These are phyloP conservation scores for Crematogaster levior DNA, from an alignment of 2,888 invertebrate species.

Conservation along the genomic window DNA sequence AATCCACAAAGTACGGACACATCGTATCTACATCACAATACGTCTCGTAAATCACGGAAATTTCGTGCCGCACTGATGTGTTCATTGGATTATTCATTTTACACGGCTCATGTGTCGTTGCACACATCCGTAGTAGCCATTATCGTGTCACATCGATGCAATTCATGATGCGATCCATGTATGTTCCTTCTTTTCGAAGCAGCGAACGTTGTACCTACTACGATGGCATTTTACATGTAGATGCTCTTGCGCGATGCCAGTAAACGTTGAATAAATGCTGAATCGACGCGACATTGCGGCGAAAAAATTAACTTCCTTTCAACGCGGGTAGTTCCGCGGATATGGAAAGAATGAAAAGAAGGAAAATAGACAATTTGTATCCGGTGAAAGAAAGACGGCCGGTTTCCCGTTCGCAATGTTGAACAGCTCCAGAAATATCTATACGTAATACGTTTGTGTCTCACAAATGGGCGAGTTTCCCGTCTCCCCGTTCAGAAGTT, in stretches of 20 bases:
- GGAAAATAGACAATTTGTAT: conserved; percentile 43
- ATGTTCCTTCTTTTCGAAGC: conserved; percentile 2
- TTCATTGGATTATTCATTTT: conserved; percentile 52
- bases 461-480: conserved; percentile 17
- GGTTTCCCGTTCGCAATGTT: conserved; percentile 24
- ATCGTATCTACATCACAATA: conserved; percentile 9
- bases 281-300: conserved; percentile 20
- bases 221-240: conserved; percentile 33
- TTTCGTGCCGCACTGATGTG: conserved; percentile 28
- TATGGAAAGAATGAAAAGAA: neutral
- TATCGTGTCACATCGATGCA: conserved; percentile 38
- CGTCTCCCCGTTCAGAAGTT: neutral
- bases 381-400: conserved; percentile 2
- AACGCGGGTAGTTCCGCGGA: conserved; percentile 17
- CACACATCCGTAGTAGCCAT: conserved; percentile 36
- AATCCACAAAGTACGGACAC: conserved; percentile 12
- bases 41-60: conserved; percentile 46
- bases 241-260: conserved; percentile 22
- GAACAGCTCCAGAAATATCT: conserved; percentile 63
- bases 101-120: conserved; percentile 26
- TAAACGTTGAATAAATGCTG: conserved; percentile 43
- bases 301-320: conserved; percentile 58
- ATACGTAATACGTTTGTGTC: conserved; percentile 26
- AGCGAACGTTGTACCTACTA: neutral
- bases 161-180: conserved; percentile 19